These are phyloP conservation scores for Reticulitermes speratus DNA, from an alignment of 1,140 invertebrate genomes.

Conservation along the genomic window DNA sequence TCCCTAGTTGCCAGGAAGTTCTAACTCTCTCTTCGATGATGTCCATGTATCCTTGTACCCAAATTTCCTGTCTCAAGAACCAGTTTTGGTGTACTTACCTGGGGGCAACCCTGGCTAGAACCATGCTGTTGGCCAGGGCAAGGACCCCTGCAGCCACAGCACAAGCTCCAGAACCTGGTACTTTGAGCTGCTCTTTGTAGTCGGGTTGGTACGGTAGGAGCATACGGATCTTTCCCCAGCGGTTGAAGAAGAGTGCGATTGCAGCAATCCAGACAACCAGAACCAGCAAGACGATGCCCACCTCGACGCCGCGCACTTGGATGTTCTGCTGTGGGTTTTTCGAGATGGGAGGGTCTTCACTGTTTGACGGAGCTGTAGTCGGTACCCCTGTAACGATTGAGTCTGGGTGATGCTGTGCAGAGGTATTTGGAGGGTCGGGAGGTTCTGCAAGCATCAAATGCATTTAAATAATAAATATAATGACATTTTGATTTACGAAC, in stretches of 20 bases:
- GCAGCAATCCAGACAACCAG: conserved; percentile 84
- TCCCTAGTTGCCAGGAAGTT: no score
- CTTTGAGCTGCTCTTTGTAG: conserved; percentile 81
- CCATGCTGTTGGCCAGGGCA: conserved; percentile 44
- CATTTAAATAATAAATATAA: conserved; percentile 14
- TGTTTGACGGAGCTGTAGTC: conserved; percentile 43
- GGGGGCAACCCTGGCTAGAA: conserved; percentile 20
- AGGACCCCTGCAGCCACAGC: conserved; percentile 55
- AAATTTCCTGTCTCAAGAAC: neutral
- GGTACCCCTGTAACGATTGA: conserved; percentile 38
- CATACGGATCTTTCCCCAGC: conserved; percentile 84
- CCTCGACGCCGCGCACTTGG: conserved; percentile 81
- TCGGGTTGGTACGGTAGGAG: conserved; percentile 61
- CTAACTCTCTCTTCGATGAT: neutral
- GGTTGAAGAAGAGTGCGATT: conserved; percentile 85
- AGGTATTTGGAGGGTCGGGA: conserved; percentile 69
- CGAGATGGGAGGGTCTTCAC: neutral
- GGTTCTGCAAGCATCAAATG: conserved; percentile 24
- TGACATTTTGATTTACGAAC: neutral
- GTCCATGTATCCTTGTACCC: neutral
- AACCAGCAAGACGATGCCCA: conserved; percentile 82
- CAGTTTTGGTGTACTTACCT: conserved; percentile 23
- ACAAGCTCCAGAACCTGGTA: conserved; percentile 73
- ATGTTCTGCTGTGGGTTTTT: conserved; percentile 32
- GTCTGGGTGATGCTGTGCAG: conserved; percentile 65